Evolutionary conservation across 2,797 vertebrate genomes (phyloP), one percentile per base, ranked within the genome.

Genomic region (Tokudaia tokunoshimensis): DNA sequence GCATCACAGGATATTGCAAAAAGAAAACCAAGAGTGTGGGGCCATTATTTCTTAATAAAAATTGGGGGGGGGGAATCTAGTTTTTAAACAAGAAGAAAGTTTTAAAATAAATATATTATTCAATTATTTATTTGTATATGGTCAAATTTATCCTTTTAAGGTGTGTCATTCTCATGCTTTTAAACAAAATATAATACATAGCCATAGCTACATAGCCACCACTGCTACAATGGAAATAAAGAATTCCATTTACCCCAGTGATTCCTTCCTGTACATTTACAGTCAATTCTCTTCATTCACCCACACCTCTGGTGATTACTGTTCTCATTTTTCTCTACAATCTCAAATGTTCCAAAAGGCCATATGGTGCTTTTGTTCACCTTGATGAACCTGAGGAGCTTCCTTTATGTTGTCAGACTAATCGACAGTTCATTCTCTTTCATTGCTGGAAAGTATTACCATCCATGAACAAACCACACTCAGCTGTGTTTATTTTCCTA

Each of bases 61-160:
- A 70, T 61, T 61, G 22, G 26, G 61, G 55, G 0, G 3, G 31
- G 3, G 44, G 2, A 95, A 47, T 76, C 3, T 75, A 76, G 5
- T 83, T 95, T 91, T 94, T 29, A 95, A 89, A 22, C 4, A 89
- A 74, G 15, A 95, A 50, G 6, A 55, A 61, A 63, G 34, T 44
- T 86, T 94, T 96, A 14, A 75, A 92, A 74, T 44, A n/a, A 78
- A 20, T 20, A 37, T 37, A 37, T 20, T 72, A 72, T 72, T 52
- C 26, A 31, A 8, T 89, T 72, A 52, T 47, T 86, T 74, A 59
- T 47, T 91, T 84, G 24, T 1, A 59, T 44, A n/a, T 0, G 59
- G 19, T 70, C 70, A 74, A 76, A 74, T 57, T 92, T 29, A 80
- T 26, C 1, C 0, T 50, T 80, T 44, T 93, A 65, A 31, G 52